Conservation (phyloP, 2,797 vertebrate genomes). For the Rhinatrema bivittatum region DNA sequence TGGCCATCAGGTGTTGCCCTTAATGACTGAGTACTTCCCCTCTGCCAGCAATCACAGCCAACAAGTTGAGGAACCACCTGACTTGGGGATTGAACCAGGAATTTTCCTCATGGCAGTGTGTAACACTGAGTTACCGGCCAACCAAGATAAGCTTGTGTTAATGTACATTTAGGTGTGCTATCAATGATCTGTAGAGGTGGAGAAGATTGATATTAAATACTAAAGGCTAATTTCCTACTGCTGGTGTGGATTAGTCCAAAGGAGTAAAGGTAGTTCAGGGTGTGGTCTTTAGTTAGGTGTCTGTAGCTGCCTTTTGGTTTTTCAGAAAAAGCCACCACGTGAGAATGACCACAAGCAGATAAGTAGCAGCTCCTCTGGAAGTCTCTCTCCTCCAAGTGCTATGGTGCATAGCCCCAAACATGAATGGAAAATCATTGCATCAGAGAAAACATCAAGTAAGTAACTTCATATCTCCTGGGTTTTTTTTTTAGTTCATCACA, state of each 20-base stretch:
- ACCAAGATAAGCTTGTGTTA: conserved; percentile 3
- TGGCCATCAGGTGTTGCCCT: too few species aligned
- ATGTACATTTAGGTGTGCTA: conserved; percentile 12
- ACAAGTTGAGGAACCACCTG: too few species aligned
- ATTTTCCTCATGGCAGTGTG: too few species aligned
- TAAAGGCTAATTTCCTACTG: conserved; percentile 5
- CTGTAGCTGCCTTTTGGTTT: conserved; percentile 95
- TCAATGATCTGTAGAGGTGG: conserved; percentile 2
- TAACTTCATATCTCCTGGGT: too few species aligned
- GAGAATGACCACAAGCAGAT: conserved; percentile 92
- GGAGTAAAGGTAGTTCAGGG: conserved; percentile 36
- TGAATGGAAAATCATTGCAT: conserved; percentile 98
- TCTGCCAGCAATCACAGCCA: too few species aligned
- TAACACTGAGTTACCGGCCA: too few species aligned
- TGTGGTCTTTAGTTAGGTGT: conserved; percentile 60
- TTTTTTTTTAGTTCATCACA: too few species aligned
- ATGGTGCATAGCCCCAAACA: conserved; percentile 75
- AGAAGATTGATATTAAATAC: fast-evolving
- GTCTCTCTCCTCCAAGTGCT: conserved; percentile 78
- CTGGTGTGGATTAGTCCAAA: conserved; percentile 11
- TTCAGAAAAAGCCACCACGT: conserved; percentile 94
- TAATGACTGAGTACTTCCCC: too few species aligned
- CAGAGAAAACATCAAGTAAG: conserved; percentile 95
- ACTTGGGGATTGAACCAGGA: too few species aligned
- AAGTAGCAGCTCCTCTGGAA: conserved; percentile 88